Conservation (phyloP, 2,113 vertebrate species). For the Leiothrix lutea region DNA sequence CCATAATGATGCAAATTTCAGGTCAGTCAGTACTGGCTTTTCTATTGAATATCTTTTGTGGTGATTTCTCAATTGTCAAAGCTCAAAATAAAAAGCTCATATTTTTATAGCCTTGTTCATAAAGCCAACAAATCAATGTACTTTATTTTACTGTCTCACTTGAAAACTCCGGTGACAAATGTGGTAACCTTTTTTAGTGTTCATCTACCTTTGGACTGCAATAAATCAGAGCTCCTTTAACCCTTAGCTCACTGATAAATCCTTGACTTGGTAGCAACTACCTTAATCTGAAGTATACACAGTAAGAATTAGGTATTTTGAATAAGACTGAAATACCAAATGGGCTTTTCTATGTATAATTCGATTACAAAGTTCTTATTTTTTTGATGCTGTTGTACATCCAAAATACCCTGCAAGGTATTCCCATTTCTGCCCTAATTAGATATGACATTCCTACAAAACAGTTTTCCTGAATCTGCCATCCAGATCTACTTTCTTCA, state of each 20-base stretch:
- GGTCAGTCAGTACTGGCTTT: not conserved
- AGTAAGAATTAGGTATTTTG: not conserved
- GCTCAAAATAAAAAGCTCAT: not conserved
- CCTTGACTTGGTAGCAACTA: not conserved
- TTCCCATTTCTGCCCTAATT: not conserved
- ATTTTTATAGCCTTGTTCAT: not conserved
- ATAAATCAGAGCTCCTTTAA: not conserved
- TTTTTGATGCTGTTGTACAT: not conserved
- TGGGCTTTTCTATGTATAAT: not conserved
- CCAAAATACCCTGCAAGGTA: not conserved
- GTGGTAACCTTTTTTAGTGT: not conserved
- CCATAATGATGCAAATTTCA: not conserved
- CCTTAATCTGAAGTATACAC: not conserved
- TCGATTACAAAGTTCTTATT: not conserved
- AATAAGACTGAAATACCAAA: not conserved
- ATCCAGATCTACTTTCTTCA: not conserved
- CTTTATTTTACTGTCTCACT: not conserved
- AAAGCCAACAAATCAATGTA: not conserved
- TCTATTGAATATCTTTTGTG: not conserved
- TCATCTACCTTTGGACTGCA: not conserved
- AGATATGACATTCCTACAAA: not conserved
- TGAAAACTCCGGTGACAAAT: not conserved
- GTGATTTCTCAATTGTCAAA: not conserved
- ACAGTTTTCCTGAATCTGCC: not conserved
- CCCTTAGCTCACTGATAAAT: not conserved